phyloP scores from a whole-genome alignment of 2,797 vertebrate species.

The Gymnothorax reevesii region DNA sequence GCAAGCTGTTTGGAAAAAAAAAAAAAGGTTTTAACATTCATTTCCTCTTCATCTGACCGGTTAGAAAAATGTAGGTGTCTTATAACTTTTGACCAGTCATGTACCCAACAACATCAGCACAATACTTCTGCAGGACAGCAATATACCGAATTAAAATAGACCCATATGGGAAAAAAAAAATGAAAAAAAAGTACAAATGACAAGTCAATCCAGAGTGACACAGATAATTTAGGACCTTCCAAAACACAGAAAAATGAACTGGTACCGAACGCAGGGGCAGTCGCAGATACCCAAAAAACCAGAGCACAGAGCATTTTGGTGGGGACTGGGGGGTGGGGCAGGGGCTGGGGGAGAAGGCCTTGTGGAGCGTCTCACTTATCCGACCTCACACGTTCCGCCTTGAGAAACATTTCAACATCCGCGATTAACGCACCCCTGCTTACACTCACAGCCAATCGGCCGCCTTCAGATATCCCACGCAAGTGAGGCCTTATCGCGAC shows the following conservation, averaged over 20 bases:
- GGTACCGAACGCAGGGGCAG: neutral
- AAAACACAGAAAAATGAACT: neutral
- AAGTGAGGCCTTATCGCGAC: conserved; percentile 23
- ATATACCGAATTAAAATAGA: too few species aligned
- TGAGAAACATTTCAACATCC: conserved; percentile 30
- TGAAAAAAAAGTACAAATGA: neutral
- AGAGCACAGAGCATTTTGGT: neutral
- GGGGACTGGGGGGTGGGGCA: neutral
- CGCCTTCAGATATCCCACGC: conserved; percentile 17
- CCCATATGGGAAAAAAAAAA: neutral
- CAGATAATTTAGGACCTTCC: neutral
- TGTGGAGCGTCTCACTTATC: conserved; percentile 7
- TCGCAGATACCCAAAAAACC: neutral
- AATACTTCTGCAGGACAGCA: too few species aligned
- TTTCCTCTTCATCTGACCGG: too few species aligned
- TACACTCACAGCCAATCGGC: neutral
- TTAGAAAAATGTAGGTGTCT: too few species aligned
- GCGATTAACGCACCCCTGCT: conserved; percentile 22
- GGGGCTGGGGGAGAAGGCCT: neutral
- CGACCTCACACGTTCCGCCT: neutral
- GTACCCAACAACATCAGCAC: too few species aligned
- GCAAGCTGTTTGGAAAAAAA: neutral
- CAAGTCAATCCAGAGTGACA: neutral
- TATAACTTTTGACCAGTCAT: too few species aligned
- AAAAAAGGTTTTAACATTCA: neutral